Evolutionary conservation across 1,140 invertebrate species (phyloP), one percentile per base, ranked within the genome.

Genomic region (Rhagoletis pomonella): DNA sequence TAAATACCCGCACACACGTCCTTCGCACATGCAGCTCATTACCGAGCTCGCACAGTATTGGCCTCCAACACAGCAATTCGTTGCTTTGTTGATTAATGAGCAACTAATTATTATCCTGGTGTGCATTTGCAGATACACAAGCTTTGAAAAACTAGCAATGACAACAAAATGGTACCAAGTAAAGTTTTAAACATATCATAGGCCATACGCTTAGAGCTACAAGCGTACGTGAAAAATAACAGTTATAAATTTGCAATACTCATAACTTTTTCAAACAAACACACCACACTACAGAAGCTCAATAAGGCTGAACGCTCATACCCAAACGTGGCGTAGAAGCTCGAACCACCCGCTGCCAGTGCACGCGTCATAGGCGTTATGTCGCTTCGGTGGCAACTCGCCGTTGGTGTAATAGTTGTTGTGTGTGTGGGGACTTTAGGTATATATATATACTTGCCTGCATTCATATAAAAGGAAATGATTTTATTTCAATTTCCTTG

Each of bases 401-500:
- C 50, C 44, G 42, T 42, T 81, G n/a, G 73, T 81, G 29, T 62
- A 62, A 7, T n/a, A 14, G 60, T 14, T n/a, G n/a, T 50, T n/a
- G 73, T 2, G 69, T 2, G 69, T 50, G 12, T 39, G 39, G 73
- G 73, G n/a, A 17, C 14, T 19, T 19, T 55, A 29, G 47, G 5
- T 73, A 50, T 73, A 81, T 81, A 81, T 81, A 81, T 29, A 29
- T 29, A 29, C 29, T 29, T 29, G 29, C 29, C 29, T 29, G 29
- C 29, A 29, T 29, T 29, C 29, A 29, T 29, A 29, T 29, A 29
- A 29, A 81, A 81, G 73, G 73, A 81, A 81, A 81, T 81, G 50
- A 81, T 81, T 81, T 81, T 81, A 81, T 81, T 81, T 81, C 73
- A 81, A 81, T 81, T 81, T 81, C 47, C 73, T 81, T 55, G 50